Evolutionary conservation across 2,113 vertebrate species (phyloP).

Genomic region (Microcebus tavaratra): DNA sequence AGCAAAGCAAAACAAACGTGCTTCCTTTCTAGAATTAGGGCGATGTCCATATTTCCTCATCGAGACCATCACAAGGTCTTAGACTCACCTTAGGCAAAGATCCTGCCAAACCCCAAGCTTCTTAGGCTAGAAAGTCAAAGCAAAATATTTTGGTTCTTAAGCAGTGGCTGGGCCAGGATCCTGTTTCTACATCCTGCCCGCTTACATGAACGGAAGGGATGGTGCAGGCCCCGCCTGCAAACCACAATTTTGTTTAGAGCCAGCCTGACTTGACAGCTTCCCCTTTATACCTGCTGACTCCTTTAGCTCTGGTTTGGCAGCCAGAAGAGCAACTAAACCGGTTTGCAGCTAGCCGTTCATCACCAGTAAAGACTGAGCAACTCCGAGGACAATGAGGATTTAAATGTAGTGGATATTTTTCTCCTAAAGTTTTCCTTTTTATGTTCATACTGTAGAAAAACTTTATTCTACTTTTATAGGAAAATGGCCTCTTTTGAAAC

Average conservation of each 20-base stretch:
- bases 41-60: background rate
- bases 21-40: background rate
- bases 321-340: slow-evolving; percentile 58
- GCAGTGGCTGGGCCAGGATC: slow-evolving; percentile 30
- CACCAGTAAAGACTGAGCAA: background rate
- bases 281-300: slow-evolving; percentile 71
- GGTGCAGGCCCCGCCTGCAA: slow-evolving; percentile 55
- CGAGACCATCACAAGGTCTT: background rate
- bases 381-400: slow-evolving; percentile 25
- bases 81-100: background rate
- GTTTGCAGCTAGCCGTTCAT: slow-evolving; percentile 42
- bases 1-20: background rate
- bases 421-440: slow-evolving; percentile 32
- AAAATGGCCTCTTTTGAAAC: background rate
- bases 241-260: slow-evolving; percentile 71
- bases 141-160: slow-evolving; percentile 43
- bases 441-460: background rate
- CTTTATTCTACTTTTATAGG: background rate
- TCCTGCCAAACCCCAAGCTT: slow-evolving; percentile 52
- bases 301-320: slow-evolving; percentile 60
- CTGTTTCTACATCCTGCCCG: slow-evolving; percentile 73
- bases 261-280: slow-evolving; percentile 68
- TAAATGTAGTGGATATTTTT: slow-evolving; percentile 16
- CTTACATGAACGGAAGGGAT: slow-evolving; percentile 62
- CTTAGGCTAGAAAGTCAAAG: slow-evolving; percentile 58